These are phyloP conservation scores for Phortica okadai DNA, from an alignment of 2,888 invertebrate species.

Conservation along the genomic window DNA sequence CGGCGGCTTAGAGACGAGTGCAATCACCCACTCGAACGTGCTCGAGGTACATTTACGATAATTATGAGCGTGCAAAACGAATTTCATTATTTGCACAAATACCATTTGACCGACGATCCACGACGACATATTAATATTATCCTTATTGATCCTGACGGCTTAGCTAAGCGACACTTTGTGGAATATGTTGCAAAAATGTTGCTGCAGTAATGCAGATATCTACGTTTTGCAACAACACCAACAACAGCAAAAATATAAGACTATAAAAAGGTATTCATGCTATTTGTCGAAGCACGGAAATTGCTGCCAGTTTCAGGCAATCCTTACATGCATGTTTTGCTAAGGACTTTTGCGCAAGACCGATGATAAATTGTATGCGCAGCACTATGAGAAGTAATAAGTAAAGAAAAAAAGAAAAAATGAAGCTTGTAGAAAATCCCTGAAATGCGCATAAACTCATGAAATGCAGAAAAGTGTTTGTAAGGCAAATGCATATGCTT, in stretches of 20 bases:
- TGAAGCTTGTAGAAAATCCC: not conserved
- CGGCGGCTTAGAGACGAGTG: not conserved
- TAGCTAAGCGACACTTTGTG: not conserved
- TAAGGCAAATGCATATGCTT: not conserved
- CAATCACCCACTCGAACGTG: constrained; percentile 52
- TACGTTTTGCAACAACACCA: not conserved
- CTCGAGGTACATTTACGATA: constrained; percentile 63
- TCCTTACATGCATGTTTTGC: not conserved
- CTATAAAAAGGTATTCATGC: not conserved
- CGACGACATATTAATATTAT: constrained; percentile 58
- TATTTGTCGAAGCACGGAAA: not conserved
- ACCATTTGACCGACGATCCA: constrained; percentile 11
- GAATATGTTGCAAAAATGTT: constrained; percentile 12
- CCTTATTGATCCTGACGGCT: constrained; percentile 59
- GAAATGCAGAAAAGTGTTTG: not conserved
- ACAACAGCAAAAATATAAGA: not conserved
- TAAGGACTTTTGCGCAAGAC: constrained; percentile 9
- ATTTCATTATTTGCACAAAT: constrained; percentile 45
- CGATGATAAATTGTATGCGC: constrained; percentile 14
- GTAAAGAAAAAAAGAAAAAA: not conserved
- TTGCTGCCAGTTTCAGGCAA: not conserved
- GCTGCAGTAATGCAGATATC: constrained; percentile 9
- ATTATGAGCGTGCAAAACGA: constrained; percentile 46
- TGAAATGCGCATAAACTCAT: constrained; percentile 12
- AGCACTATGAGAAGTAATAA: not conserved